phyloP scores from a whole-genome alignment of 2,113 vertebrate genomes.

The Sigmodon hispidus region DNA sequence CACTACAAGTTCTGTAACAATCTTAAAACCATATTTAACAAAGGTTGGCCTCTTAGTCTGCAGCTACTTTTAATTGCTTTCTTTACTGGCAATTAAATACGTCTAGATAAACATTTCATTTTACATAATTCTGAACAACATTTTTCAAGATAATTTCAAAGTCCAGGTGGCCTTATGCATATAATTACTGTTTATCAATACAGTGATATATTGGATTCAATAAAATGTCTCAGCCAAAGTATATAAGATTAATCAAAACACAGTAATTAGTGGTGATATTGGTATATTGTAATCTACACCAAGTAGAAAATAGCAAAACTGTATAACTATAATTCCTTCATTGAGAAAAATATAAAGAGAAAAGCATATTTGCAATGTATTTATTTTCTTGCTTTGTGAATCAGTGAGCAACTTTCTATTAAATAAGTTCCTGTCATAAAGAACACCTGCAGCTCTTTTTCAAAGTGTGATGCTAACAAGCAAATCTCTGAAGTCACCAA shows the following conservation, averaged over 20 bases:
- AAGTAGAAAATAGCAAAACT: conserved; percentile 56
- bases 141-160: conserved; percentile 76
- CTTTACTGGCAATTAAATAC: conserved; percentile 73
- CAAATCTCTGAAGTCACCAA: conserved; percentile 84
- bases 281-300: conserved; percentile 64
- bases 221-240: conserved; percentile 65
- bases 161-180: conserved; percentile 60
- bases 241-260: conserved; percentile 69
- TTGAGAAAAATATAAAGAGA: conserved; percentile 44
- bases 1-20: conserved; percentile 80
- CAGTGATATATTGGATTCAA: conserved; percentile 58
- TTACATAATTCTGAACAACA: conserved; percentile 72
- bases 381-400: conserved; percentile 63
- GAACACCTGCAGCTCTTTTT: conserved; percentile 77
- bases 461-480: conserved; percentile 83
- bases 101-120: conserved; percentile 77
- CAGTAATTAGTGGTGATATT: conserved; percentile 71
- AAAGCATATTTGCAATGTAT: conserved; percentile 38
- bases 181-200: conserved; percentile 74
- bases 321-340: conserved; percentile 49
- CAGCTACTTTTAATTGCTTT: conserved; percentile 80
- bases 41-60: conserved; percentile 53
- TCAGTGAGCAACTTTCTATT: conserved; percentile 80
- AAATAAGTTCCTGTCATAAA: conserved; percentile 74
- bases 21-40: conserved; percentile 71